phyloP scores from a whole-genome alignment of 2,888 invertebrate species.

The Cenopis cana region DNA sequence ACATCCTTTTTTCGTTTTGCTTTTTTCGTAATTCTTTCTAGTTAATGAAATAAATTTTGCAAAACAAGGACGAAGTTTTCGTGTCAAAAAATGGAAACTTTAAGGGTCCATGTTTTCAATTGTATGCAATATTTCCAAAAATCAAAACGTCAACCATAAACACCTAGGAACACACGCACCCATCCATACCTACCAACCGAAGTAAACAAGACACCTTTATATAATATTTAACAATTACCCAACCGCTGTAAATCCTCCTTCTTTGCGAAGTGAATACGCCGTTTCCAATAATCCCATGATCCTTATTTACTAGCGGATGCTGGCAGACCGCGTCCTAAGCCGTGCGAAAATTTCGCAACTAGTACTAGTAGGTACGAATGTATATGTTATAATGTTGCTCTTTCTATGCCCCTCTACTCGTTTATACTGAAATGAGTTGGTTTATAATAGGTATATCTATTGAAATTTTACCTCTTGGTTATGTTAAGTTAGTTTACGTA shows the following conservation, averaged over 20 bases:
- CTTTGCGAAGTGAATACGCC: conserved; percentile 66
- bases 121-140: too few relatives aligned
- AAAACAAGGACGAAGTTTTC: too few relatives aligned
- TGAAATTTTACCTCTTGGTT: too few relatives aligned
- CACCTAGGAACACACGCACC: conserved; percentile 26
- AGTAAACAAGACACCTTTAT: conserved; percentile 39
- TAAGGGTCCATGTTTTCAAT: too few relatives aligned
- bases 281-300: conserved; percentile 73
- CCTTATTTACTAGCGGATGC: conserved; percentile 74
- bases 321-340: conserved; percentile 55
- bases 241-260: conserved; percentile 59
- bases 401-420: conserved; percentile 12
- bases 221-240: conserved; percentile 49
- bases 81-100: too few relatives aligned
- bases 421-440: background rate
- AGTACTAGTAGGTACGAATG: conserved; percentile 41
- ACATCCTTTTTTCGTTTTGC: too few relatives aligned
- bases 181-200: conserved; percentile 26
- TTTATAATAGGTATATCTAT: too few relatives aligned
- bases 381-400: conserved; percentile 47
- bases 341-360: conserved; percentile 44
- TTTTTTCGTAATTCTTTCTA: too few relatives aligned
- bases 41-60: too few relatives aligned
- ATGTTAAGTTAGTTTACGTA: too few relatives aligned
- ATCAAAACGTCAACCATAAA: too few relatives aligned